Percentiles rank a stretch among this genome's conserved stretches.
phyloP scores from a whole-genome alignment of 2,888 invertebrate genomes.

The Cyrtodaria siliqua region DNA sequence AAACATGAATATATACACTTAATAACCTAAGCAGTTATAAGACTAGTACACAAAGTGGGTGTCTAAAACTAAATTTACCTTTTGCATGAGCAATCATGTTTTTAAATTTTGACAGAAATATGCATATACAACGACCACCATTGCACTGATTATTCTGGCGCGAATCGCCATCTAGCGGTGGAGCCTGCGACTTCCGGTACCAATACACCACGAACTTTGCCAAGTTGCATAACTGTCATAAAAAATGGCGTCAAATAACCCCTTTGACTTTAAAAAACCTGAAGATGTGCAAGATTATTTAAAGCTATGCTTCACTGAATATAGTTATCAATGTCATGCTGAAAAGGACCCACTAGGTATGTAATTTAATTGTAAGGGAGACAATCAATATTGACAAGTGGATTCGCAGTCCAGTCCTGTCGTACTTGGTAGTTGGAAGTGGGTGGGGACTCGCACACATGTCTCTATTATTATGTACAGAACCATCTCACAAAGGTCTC shows the following conservation, averaged over 20 bases:
- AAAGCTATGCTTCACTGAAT: background rate
- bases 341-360: constrained; percentile 36
- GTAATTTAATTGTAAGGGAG: too few relatives aligned
- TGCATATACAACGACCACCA: constrained; percentile 49
- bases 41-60: too few relatives aligned
- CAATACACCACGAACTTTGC: background rate
- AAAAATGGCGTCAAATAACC: background rate
- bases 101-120: constrained; percentile 8
- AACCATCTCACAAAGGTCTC: too few relatives aligned
- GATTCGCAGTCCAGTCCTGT: too few relatives aligned
- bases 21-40: too few relatives aligned
- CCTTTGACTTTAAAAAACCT: background rate
- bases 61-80: too few relatives aligned
- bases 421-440: too few relatives aligned
- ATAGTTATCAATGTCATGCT: constrained; percentile 18
- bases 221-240: background rate
- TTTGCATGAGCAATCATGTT: background rate
- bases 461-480: too few relatives aligned
- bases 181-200: constrained; percentile 28
- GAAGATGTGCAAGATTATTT: background rate
- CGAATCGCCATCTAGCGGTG: constrained; percentile 64
- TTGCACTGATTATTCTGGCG: constrained; percentile 68
- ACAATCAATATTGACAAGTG: too few relatives aligned
- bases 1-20: too few relatives aligned
- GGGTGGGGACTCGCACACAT: too few relatives aligned